Percentiles rank a stretch among this genome's conserved stretches.
phyloP scores from a whole-genome alignment of 2,888 invertebrate species.

The Epinotia bilunana region DNA sequence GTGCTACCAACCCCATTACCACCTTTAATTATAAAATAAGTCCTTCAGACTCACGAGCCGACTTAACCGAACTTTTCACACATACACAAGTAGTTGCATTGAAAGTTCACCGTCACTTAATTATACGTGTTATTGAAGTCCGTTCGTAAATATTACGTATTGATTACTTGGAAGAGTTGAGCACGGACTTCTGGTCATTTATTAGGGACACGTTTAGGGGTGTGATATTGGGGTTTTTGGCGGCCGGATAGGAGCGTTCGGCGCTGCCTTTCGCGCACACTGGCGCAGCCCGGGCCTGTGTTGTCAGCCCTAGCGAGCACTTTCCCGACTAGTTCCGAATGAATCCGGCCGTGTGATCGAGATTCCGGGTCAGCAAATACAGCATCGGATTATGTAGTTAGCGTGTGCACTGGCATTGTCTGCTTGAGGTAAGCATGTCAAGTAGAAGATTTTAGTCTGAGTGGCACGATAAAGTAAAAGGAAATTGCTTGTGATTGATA shows the following conservation, averaged over 20 bases:
- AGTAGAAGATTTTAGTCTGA: neutral
- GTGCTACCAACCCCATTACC: neutral
- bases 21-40: constrained; percentile 21
- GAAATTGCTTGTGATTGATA: too few relatives aligned
- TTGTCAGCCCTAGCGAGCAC: constrained; percentile 62
- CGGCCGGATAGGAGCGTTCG: constrained; percentile 65
- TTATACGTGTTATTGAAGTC: constrained; percentile 30
- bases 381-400: constrained; percentile 55
- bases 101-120: constrained; percentile 31
- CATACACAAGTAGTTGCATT: neutral
- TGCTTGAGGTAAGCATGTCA: neutral
- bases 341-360: constrained; percentile 57
- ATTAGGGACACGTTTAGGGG: constrained; percentile 55
- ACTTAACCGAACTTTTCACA: constrained; percentile 22
- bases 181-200: constrained; percentile 51
- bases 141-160: neutral
- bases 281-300: constrained; percentile 79
- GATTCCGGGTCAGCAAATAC: constrained; percentile 55
- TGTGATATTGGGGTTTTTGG: constrained; percentile 54
- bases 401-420: neutral
- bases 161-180: constrained; percentile 45
- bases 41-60: neutral
- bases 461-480: too few relatives aligned
- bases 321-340: constrained; percentile 58
- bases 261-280: constrained; percentile 78